Base-by-base conservation (phyloP, 2,113 vertebrate species). In the Puffinus mauretanicus region DNA sequence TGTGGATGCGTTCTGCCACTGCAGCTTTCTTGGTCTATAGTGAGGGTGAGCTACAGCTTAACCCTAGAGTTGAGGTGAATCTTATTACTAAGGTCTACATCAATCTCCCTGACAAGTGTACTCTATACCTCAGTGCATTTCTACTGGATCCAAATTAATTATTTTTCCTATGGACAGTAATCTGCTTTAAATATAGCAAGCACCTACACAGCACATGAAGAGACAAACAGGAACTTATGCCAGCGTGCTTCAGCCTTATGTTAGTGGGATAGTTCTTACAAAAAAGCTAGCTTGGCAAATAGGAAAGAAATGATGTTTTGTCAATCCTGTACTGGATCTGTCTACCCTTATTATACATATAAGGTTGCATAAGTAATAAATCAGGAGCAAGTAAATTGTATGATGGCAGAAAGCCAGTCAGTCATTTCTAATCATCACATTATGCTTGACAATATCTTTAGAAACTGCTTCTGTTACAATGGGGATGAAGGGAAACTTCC, bases 131-230 rank as follows among this genome's bases (percentile, higher is more conserved):
- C 73, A 42, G 49, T 90, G 54, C 7, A 0, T 88, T 94, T 94
- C 78, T 70, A 16, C 73, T 66, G 82, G 22, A 61, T 87, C 42
- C 54, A 91, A 69, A 80, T 40, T 40, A 90, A 34, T 82, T 90
- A 34, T 91, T 93, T 92, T 95, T 93, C 24, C 62, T 80, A 5
- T 77, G 71, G 89, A 78, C 14, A 66, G 32, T 95, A 95, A 97
- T 95, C 71, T 79, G 18, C 77, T 91, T 95, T 95, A 95, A 94
- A 87, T 82, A 73, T 16, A 95, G 58, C 73, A 80, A 85, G 30
- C 44, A 70, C 24, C 54, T 78, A 88, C 30, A 13, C 22, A 73
- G 91, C 36, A 38, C 32, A 36, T 7, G 69, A 91, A 47, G 73
- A 91, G 58, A 77, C 70, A 91, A 94, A 67, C 21, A 82, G 62